Percentiles rank a stretch among this genome's conserved stretches.
phyloP scores from a whole-genome alignment of 1,140 invertebrate genomes.

The Eueides isabella region DNA sequence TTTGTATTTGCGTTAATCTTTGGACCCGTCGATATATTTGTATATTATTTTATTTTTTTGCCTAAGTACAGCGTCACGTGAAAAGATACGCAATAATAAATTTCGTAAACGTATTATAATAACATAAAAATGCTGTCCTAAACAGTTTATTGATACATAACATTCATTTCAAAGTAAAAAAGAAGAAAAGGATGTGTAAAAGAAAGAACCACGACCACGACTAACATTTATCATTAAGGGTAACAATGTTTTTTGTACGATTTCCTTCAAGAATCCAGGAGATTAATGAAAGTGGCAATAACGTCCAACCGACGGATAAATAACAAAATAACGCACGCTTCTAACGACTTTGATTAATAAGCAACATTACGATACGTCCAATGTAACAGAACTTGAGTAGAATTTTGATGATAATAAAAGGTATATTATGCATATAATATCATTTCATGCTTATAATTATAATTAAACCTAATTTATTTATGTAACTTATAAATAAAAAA shows the following conservation, averaged over 20 bases:
- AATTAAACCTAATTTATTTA: no score
- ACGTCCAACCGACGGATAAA: slow-evolving; percentile 71
- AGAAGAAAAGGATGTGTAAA: slow-evolving; percentile 12
- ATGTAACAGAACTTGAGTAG: slow-evolving; percentile 6
- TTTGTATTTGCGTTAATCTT: no score
- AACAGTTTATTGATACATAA: background rate
- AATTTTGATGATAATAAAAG: background rate
- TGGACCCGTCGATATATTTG: no score
- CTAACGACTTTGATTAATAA: slow-evolving; percentile 70
- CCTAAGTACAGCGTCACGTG: no score
- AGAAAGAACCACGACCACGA: background rate
- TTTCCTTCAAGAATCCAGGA: slow-evolving; percentile 72
- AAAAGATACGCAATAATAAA: no score
- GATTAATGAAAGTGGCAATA: slow-evolving; percentile 77
- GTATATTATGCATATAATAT: background rate
- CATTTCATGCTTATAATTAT: no score
- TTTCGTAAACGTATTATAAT: no score
- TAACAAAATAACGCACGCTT: slow-evolving; percentile 70
- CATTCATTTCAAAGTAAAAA: slow-evolving; percentile 8
- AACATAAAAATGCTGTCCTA: background rate
- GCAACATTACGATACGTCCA: slow-evolving; percentile 49
- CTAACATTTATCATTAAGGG: slow-evolving; percentile 67
- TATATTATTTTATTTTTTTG: no score
- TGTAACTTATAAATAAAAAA: no score
- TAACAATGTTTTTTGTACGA: slow-evolving; percentile 73